Evolutionary conservation across 2,888 invertebrate species (phyloP).

Genomic region (Andrena camellia): DNA sequence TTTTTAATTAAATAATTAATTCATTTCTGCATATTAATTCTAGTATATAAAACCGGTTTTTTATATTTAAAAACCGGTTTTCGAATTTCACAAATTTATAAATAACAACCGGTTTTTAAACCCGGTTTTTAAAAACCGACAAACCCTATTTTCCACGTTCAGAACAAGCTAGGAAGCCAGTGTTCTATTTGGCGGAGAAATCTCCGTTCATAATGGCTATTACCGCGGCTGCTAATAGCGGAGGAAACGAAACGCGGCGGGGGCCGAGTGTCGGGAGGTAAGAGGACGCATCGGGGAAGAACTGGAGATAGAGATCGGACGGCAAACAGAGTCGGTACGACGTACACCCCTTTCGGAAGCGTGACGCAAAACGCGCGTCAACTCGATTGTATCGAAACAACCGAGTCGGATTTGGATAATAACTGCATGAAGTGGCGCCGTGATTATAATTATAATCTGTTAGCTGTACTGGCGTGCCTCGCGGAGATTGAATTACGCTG

Average conservation of each 20-base stretch:
- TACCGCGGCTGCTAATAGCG: constrained; percentile 72
- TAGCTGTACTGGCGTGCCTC: constrained; percentile 25
- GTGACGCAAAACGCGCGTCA: neutral
- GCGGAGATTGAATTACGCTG: constrained; percentile 42
- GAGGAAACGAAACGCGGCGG: constrained; percentile 63
- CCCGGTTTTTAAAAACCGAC: too few species aligned
- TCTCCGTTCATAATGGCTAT: constrained; percentile 81
- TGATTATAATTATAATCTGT: constrained; percentile 50
- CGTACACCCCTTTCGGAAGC: neutral
- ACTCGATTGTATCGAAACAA: neutral
- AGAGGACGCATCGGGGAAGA: constrained; percentile 36
- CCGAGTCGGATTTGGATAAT: constrained; percentile 3
- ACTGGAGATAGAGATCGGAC: constrained; percentile 2
- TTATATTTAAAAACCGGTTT: too few species aligned
- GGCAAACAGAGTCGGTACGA: neutral
- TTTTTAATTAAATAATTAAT: too few species aligned
- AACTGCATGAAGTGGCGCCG: constrained; percentile 4
- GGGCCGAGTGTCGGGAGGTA: constrained; percentile 63
- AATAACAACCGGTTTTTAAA: too few species aligned
- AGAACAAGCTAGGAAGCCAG: constrained; percentile 36
- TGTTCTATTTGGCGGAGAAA: constrained; percentile 72
- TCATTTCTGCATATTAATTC: too few species aligned
- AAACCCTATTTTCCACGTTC: neutral
- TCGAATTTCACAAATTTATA: too few species aligned
- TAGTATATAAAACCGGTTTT: too few species aligned